Percentiles rank a stretch among this genome's conserved stretches.
These are phyloP conservation scores for Siniperca knerii DNA, from an alignment of 2,113 vertebrate species.

Conservation along the genomic window DNA sequence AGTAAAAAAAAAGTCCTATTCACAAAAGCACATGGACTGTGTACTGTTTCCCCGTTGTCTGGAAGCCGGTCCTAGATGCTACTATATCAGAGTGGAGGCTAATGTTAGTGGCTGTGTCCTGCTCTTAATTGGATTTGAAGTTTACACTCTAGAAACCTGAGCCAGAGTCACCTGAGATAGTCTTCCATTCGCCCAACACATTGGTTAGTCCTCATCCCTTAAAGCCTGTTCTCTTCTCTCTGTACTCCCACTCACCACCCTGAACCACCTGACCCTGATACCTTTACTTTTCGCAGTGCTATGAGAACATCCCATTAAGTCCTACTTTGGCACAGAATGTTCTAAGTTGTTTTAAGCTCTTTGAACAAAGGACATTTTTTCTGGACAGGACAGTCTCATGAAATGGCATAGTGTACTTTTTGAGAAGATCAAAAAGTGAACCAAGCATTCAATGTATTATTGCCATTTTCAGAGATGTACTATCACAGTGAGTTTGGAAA, in stretches of 20 bases:
- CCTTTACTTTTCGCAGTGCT: not conserved
- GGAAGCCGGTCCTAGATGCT: not conserved
- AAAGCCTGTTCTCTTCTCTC: not conserved
- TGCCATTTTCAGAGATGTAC: slow-evolving; percentile 18
- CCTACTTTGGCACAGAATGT: not conserved
- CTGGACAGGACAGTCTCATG: not conserved
- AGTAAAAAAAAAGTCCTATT: not conserved
- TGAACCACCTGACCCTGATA: not conserved
- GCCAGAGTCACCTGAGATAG: not conserved
- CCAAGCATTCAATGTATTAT: slow-evolving; percentile 11
- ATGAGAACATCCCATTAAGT: not conserved
- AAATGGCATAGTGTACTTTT: slow-evolving; percentile 24
- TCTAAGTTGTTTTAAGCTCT: slow-evolving; percentile 13
- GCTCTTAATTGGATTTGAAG: not conserved
- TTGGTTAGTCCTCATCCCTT: not conserved
- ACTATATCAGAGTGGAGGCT: not conserved
- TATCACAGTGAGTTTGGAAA: slow-evolving; percentile 6
- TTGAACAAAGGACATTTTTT: slow-evolving; percentile 26
- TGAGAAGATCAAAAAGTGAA: slow-evolving; percentile 21
- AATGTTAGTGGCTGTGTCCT: not conserved
- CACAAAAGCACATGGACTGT: not conserved
- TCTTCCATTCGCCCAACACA: not conserved
- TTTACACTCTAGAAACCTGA: not conserved
- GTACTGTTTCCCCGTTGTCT: not conserved
- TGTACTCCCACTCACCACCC: not conserved